Base-by-base conservation (phyloP, 1,140 invertebrate genomes). In the Calephelis virginiensis region DNA sequence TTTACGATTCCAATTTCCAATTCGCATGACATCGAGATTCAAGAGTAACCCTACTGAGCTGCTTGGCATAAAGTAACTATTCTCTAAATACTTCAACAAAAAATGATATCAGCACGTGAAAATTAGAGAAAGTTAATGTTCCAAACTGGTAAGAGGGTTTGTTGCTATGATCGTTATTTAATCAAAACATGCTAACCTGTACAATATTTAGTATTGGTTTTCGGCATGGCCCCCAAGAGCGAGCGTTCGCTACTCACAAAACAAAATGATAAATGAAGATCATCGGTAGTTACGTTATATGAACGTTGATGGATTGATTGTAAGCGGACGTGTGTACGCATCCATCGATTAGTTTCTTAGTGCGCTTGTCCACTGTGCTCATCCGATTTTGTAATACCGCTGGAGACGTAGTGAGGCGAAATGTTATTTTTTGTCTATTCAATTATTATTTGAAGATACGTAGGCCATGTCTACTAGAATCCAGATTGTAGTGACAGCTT, bases 231-330 rank as follows among this genome's bases (percentile, higher is more conserved):
- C 87, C 84, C 81, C 77, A 85, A 83, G 80, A 81, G 81, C 77
- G 78, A 71, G 49, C 63, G 80, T 60, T 74, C 67, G 82, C 83
- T 84, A 84, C 83, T 77, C 81, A 90, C 78, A 85, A 86, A 88
- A 86, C 76, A 82, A 83, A 86, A 90, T 90, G 88, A 90, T 90
- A 89, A 90, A 90, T 90, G 85, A 82, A 83, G 76, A 84, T 83
- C 81, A 80, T 83, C 84, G 82, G 83, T 88, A 89, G 86, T 89
- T 89, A 81, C 77, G 74, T 84, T 85, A 86, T 81, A 86, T 85
- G 81, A 83, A 89, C 78, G 80, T 83, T 90, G 88, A 90, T 90
- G 81, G 86, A 89, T 90, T 88, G 87, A 88, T 90, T 86, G 82
- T 89, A 82, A 86, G 83, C 76, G 81, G 69, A 67, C 80, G 78